Percentiles rank a stretch among this genome's conserved stretches.
These are phyloP conservation scores for Neoitamus cyanurus DNA, from an alignment of 2,888 invertebrate species.

Conservation along the genomic window DNA sequence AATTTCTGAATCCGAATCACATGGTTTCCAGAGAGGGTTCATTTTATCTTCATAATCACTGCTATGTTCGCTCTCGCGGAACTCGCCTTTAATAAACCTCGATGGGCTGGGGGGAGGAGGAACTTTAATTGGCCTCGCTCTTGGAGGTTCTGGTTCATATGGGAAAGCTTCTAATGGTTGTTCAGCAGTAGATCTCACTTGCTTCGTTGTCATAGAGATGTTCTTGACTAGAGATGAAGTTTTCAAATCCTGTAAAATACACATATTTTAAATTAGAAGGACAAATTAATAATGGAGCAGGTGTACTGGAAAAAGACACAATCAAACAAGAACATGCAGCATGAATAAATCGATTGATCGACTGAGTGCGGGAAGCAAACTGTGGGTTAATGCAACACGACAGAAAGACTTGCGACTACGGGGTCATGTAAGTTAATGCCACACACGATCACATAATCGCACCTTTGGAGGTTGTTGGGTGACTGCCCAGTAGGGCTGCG, in stretches of 20 bases:
- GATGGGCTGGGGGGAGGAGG: constrained; percentile 71
- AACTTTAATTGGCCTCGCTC: not conserved
- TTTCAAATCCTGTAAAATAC: constrained; percentile 68
- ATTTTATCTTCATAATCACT: constrained; percentile 77
- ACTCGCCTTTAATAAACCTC: constrained; percentile 74
- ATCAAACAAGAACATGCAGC: constrained; percentile 10
- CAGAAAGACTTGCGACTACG: not conserved
- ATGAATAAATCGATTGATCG: not conserved
- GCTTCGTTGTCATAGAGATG: constrained; percentile 64
- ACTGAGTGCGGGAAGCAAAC: constrained; percentile 17
- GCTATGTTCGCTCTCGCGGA: constrained; percentile 77
- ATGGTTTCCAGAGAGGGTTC: constrained; percentile 72
- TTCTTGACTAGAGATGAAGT: constrained; percentile 68
- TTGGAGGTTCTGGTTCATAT: constrained; percentile 64
- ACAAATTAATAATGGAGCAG: not conserved
- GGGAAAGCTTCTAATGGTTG: constrained; percentile 66
- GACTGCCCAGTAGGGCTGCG: constrained; percentile 56
- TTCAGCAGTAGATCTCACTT: constrained; percentile 60
- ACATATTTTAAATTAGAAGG: constrained; percentile 27
- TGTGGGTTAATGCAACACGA: constrained; percentile 20
- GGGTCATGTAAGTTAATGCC: not conserved
- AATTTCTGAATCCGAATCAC: constrained; percentile 69
- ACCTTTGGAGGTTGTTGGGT: constrained; percentile 62
- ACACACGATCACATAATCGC: constrained; percentile 54
- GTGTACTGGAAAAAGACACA: not conserved